phyloP scores from a whole-genome alignment of 2,797 vertebrate species.

The Aulostomus chinensis region DNA sequence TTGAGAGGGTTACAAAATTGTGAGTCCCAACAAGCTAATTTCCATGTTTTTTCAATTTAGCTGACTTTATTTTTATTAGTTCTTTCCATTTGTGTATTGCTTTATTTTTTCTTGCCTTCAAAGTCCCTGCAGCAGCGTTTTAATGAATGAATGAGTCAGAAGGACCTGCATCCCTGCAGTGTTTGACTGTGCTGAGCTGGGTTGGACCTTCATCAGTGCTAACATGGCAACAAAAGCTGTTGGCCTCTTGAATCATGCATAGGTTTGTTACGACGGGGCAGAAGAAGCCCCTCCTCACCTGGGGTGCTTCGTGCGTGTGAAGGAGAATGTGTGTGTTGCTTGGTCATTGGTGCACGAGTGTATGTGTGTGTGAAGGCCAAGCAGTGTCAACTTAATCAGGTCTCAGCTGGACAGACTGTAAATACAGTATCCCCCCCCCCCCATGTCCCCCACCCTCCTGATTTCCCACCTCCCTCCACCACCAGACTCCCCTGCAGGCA shows the following conservation, averaged over 20 bases:
- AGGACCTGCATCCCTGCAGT: too few relatives aligned
- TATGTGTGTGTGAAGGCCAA: conserved; percentile 18
- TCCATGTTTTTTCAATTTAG: too few relatives aligned
- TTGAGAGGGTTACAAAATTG: too few relatives aligned
- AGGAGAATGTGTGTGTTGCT: conserved; percentile 14
- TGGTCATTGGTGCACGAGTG: conserved; percentile 12
- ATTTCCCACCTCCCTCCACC: conserved; percentile 7
- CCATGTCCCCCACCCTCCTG: conserved; percentile 8
- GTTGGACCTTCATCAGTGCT: too few relatives aligned
- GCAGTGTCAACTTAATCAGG: conserved; percentile 64
- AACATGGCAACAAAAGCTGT: conserved; percentile 25
- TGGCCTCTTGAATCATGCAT: conserved; percentile 64
- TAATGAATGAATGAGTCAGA: too few relatives aligned
- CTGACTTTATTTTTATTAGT: too few relatives aligned
- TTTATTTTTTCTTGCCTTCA: too few relatives aligned
- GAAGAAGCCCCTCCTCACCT: conserved; percentile 53
- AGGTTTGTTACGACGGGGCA: conserved; percentile 47
- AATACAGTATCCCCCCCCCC: conserved; percentile 66
- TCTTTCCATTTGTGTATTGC: too few relatives aligned
- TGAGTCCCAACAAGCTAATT: too few relatives aligned
- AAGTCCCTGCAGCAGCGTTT: too few relatives aligned
- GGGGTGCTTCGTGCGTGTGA: conserved; percentile 39
- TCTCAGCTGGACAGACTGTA: conserved; percentile 75
- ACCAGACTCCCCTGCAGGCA: conserved; percentile 33
- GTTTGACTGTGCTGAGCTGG: too few relatives aligned